Evolutionary conservation across 2,113 vertebrate species (phyloP), one percentile per base, ranked within the genome.

Genomic region (Gracilinanus agilis): DNA sequence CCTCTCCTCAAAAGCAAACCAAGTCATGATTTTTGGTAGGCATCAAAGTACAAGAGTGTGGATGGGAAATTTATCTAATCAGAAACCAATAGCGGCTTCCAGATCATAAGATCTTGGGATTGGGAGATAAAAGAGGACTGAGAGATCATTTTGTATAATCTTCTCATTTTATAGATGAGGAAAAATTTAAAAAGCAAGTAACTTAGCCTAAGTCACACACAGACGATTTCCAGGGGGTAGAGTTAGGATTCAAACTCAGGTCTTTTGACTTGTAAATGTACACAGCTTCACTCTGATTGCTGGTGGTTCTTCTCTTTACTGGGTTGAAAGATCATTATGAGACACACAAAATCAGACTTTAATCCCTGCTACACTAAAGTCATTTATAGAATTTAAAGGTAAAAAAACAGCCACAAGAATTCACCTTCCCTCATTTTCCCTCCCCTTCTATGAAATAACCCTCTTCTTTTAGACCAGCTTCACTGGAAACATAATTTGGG

Each of bases 331-430:
- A 93, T 89, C 40, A 19, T 95, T 44, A 44, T 21, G 54, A 10
- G 21, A 94, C 53, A 89, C 53, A 44, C 55, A 13, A 90, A 29
- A 44, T 92, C 24, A 88, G 53, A 34, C 58, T 61, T 88, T 24
- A 21, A 93, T 13, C 0, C 54, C 27, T 54, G 19, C 34, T 49
- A 34, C 13, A 11, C 29, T 34, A 90, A 92, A 56, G 67, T 27
- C 2, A 23, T 1, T 13, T 24, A 49, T 55, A 6, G 13, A 0
- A 0, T 23, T 44, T 1, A 27, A n/a, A 24, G 27, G 10, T 7
- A 0, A 13, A 27, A 27, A 54, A 75, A 27, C 10, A 67, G 61
- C 11, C 29, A 67, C 23, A 67, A 29, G 24, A 34, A 34, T 12
- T 67, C 11, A 67, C 11, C 29, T 34, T 67, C 29, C 12, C 61